Percentiles rank a stretch among this genome's conserved stretches.
These are phyloP conservation scores for Opisthograptis luteolata DNA, from an alignment of 2,888 invertebrate genomes.

Conservation along the genomic window DNA sequence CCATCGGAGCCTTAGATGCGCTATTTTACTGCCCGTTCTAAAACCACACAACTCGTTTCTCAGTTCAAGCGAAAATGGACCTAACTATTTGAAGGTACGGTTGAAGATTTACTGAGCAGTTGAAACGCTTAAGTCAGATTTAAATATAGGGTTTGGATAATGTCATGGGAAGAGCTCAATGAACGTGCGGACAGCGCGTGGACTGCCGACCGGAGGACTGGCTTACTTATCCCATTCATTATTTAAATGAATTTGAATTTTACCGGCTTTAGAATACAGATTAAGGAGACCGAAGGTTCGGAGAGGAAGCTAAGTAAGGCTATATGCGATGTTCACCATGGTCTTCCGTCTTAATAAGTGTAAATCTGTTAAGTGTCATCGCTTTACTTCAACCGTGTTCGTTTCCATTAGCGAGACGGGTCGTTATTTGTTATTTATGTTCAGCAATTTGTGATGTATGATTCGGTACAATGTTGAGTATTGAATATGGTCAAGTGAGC, in stretches of 20 bases:
- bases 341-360: slow-evolving; percentile 63
- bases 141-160: slow-evolving; percentile 62
- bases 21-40: slow-evolving; percentile 56
- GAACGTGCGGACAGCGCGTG: slow-evolving; percentile 81
- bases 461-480: slow-evolving; percentile 31
- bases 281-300: slow-evolving; percentile 36
- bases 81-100: background rate
- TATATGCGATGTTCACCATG: slow-evolving; percentile 48
- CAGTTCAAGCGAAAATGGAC: slow-evolving; percentile 23
- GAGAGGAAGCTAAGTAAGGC: slow-evolving; percentile 40
- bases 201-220: slow-evolving; percentile 74
- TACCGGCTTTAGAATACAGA: slow-evolving; percentile 47
- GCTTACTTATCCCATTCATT: slow-evolving; percentile 57
- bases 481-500: slow-evolving; percentile 11
- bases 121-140: slow-evolving; percentile 45
- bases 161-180: slow-evolving; percentile 84
- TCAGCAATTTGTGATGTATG: slow-evolving; percentile 35
- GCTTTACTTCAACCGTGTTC: slow-evolving; percentile 49
- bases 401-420: slow-evolving; percentile 44
- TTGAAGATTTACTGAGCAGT: slow-evolving; percentile 22
- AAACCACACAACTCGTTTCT: slow-evolving; percentile 45
- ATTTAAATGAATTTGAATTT: slow-evolving; percentile 52
- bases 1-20: slow-evolving; percentile 82
- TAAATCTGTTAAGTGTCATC: slow-evolving; percentile 62
- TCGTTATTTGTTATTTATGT: slow-evolving; percentile 42